Conservation (phyloP, 2,113 vertebrate genomes). For the Chrysochloris asiatica region DNA sequence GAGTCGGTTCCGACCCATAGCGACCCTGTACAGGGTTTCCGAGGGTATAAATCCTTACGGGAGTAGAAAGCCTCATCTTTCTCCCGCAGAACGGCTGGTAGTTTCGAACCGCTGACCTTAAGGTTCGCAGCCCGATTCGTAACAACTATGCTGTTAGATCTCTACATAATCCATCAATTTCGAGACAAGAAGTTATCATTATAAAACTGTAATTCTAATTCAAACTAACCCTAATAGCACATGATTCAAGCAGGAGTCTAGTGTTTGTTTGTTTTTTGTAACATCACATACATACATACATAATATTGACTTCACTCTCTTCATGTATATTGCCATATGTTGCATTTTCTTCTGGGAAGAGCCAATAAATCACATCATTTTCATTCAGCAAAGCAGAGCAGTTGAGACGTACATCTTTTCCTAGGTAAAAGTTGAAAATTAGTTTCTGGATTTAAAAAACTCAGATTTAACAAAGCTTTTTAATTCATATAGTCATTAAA, state of each 20-base stretch:
- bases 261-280: background rate
- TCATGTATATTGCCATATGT: constrained; percentile 23
- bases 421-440: constrained; percentile 71
- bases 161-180: background rate
- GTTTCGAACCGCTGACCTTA: no score
- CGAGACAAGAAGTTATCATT: background rate
- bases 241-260: background rate
- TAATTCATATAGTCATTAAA: background rate
- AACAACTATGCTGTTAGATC: no score
- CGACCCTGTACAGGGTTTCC: no score
- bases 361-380: constrained; percentile 77
- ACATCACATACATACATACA: constrained; percentile 43
- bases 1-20: no score
- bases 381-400: constrained; percentile 80
- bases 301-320: background rate
- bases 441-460: constrained; percentile 22
- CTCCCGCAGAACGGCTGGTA: no score
- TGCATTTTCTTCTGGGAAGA: background rate
- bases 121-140: no score
- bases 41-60: no score
- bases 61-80: no score
- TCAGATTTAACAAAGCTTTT: background rate
- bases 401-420: constrained; percentile 82
- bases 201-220: background rate
- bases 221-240: background rate